These are phyloP conservation scores for Rhinolophus ferrumequinum DNA, from an alignment of 2,113 vertebrate species.

Conservation along the genomic window DNA sequence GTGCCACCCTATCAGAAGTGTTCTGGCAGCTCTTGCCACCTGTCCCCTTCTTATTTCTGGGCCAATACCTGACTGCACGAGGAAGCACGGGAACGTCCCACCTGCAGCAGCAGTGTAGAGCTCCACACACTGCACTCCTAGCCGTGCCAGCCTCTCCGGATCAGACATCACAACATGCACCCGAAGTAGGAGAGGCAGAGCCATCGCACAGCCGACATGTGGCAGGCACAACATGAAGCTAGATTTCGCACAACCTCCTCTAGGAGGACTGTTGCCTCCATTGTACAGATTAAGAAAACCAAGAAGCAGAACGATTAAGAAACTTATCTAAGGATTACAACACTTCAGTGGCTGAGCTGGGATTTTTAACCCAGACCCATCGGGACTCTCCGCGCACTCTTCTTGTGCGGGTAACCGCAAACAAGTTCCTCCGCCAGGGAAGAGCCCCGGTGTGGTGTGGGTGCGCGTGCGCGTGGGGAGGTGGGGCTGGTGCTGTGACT, in stretches of 20 bases:
- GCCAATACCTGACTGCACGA: background rate
- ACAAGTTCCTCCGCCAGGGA: background rate
- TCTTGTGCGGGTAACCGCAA: background rate
- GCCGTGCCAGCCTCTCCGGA: background rate
- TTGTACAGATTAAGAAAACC: background rate
- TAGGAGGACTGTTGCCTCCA: background rate
- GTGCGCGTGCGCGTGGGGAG: fast-evolving
- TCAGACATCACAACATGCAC: fast-evolving
- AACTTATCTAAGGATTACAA: background rate
- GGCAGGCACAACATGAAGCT: no score
- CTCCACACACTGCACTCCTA: background rate
- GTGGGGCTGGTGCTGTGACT: no score
- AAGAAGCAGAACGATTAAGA: background rate
- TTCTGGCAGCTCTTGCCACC: background rate
- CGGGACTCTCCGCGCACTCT: background rate
- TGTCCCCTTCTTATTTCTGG: background rate
- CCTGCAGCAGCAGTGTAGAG: background rate
- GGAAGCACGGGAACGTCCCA: background rate
- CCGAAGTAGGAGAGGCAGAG: background rate
- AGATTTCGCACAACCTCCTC: background rate
- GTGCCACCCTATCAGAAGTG: background rate
- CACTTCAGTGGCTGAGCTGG: background rate
- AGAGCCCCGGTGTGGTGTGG: no score
- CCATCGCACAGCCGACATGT: background rate
- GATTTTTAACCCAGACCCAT: background rate